Percentiles rank a stretch among this genome's conserved stretches.
phyloP scores from a whole-genome alignment of 1,140 invertebrate genomes.

The Aphidius ervi region DNA sequence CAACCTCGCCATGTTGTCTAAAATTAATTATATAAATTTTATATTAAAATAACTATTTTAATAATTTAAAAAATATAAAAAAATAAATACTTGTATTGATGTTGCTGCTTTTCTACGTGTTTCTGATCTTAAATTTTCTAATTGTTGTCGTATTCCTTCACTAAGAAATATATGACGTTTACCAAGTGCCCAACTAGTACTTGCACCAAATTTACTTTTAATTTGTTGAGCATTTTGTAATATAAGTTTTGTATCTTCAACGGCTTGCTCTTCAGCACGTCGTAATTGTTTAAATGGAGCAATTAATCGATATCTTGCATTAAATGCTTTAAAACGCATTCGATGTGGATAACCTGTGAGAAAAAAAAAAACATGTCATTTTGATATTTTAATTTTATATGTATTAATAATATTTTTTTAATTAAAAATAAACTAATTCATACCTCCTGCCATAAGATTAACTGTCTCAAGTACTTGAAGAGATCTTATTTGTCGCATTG shows the following conservation, averaged over 20 bases:
- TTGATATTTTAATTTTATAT: slow-evolving; percentile 20
- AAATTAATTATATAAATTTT: background rate
- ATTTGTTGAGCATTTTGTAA: slow-evolving; percentile 62
- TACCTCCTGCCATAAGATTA: slow-evolving; percentile 85
- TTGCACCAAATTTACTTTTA: slow-evolving; percentile 57
- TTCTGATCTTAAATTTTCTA: slow-evolving; percentile 76
- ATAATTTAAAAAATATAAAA: background rate
- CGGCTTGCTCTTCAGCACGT: slow-evolving; percentile 73
- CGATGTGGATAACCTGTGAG: slow-evolving; percentile 78
- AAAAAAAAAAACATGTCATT: background rate
- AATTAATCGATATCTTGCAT: slow-evolving; percentile 75
- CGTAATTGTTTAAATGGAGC: slow-evolving; percentile 72
- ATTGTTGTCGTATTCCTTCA: slow-evolving; percentile 84
- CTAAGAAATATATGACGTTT: slow-evolving; percentile 91
- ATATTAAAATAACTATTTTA: slow-evolving; percentile 9
- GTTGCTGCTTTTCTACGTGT: slow-evolving; percentile 74
- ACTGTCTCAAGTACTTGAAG: slow-evolving; percentile 92
- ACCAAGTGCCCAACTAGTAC: slow-evolving; percentile 84
- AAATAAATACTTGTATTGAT: slow-evolving; percentile 39
- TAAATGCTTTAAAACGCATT: slow-evolving; percentile 94
- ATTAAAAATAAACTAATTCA: slow-evolving; percentile 14
- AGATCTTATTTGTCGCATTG: slow-evolving; percentile 82
- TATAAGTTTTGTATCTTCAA: slow-evolving; percentile 76
- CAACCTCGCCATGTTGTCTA: slow-evolving; percentile 74
- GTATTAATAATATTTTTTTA: slow-evolving; percentile 20